Evolutionary conservation across 92 coral and sea anemone genomes (phyloP).

Genomic region (Scolanthus callimorphus): DNA sequence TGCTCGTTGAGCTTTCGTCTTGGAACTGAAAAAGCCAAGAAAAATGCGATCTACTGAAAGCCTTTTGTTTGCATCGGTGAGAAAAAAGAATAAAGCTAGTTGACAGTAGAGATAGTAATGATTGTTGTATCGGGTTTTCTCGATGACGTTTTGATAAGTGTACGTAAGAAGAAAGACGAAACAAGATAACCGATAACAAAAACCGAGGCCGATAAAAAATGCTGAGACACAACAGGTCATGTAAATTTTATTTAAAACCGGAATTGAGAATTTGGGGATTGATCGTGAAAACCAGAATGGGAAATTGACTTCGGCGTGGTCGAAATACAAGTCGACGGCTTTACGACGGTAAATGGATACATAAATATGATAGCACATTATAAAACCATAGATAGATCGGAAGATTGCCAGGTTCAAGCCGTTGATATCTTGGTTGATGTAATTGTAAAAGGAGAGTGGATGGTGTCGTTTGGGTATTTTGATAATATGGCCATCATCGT

Average conservation of each 20-base stretch:
- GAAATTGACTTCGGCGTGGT: slow-evolving; percentile 40
- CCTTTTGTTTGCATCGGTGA: slow-evolving; percentile 35
- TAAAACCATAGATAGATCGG: slow-evolving; percentile 31
- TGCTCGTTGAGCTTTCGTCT: background rate
- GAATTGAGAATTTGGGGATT: slow-evolving; percentile 23
- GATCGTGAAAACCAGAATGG: slow-evolving; percentile 43
- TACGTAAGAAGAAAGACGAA: slow-evolving; percentile 30
- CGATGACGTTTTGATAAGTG: slow-evolving; percentile 31
- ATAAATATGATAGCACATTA: slow-evolving; percentile 42
- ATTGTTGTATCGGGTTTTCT: slow-evolving; percentile 47
- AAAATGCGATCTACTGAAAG: slow-evolving; percentile 32
- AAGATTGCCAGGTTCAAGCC: slow-evolving; percentile 39
- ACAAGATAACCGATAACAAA: slow-evolving; percentile 48
- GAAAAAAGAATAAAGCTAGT: slow-evolving; percentile 18
- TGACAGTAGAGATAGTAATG: slow-evolving; percentile 42
- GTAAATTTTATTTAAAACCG: slow-evolving; percentile 8
- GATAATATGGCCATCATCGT: too few species aligned
- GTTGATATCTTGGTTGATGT: slow-evolving; percentile 16
- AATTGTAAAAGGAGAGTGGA: background rate
- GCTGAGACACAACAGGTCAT: slow-evolving; percentile 25
- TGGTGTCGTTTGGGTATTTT: too few species aligned
- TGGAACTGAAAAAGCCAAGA: background rate
- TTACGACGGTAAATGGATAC: slow-evolving; percentile 32
- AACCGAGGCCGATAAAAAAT: slow-evolving; percentile 38
- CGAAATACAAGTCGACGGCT: slow-evolving; percentile 31